phyloP scores from a whole-genome alignment of 2,888 invertebrate species.

The Xestoiulus laeticollis region DNA sequence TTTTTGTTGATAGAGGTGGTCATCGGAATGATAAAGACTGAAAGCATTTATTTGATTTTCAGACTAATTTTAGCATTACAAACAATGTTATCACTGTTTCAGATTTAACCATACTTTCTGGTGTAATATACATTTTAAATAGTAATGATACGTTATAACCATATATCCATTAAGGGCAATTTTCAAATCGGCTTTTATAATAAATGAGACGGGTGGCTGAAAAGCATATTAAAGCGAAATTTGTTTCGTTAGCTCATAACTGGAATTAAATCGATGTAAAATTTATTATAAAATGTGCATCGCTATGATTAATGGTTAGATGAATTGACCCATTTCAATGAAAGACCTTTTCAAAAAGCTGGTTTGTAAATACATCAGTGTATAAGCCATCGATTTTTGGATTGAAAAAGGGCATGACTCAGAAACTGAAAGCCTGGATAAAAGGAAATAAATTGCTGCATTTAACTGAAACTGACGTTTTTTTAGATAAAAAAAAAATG shows the following conservation, averaged over 20 bases:
- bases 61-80: too few species aligned
- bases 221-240: background rate
- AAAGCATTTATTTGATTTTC: too few species aligned
- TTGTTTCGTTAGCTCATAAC: background rate
- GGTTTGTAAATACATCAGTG: slow-evolving; percentile 4
- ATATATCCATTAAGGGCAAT: too few species aligned
- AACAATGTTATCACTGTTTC: too few species aligned
- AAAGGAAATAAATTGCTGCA: slow-evolving; percentile 12
- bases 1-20: too few species aligned
- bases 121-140: too few species aligned
- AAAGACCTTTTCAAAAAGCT: slow-evolving; percentile 6
- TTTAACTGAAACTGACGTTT: background rate
- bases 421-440: slow-evolving; percentile 1
- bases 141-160: too few species aligned
- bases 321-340: background rate
- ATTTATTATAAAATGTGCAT: slow-evolving; percentile 12
- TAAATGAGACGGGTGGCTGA: background rate
- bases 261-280: background rate
- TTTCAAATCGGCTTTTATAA: too few species aligned
- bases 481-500: background rate
- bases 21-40: too few species aligned
- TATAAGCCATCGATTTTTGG: background rate
- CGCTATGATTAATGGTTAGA: background rate
- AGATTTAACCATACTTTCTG: too few species aligned
- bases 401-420: background rate